Evolutionary conservation across 92 coral and sea anemone genomes (phyloP), one percentile per base, ranked within the genome.

Genomic region (Pocillopora grandis): DNA sequence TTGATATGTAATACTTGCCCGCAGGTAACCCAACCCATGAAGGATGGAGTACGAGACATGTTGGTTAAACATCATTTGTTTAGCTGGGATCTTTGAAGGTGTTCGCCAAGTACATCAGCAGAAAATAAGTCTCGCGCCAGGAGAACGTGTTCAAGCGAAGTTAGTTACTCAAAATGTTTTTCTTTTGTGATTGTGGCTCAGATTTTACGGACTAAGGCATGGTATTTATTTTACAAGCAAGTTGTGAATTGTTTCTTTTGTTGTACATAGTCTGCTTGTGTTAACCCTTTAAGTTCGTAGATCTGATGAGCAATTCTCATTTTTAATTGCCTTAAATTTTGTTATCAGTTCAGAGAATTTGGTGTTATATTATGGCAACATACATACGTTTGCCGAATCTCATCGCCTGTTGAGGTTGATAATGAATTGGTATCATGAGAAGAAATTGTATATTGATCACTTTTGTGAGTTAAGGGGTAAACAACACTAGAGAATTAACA

Each of bases 11-110:
- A 17, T 17, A 31, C 1, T 36, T 76, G 23, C 18, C 56, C 75
- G 62, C 86, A 96, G 99, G 98, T 96, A 60, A 96, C 98, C 82
- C 98, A 96, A 72, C 99, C 99, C 68, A 94, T 96, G 93, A 96
- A 96, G 79, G 99, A 96, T 86, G 98, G 99, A 58, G 99, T 96
- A 27, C 98, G 98, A 62, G 99, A 96, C 86, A 96, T 96, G 99
- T 63, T 96, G 78, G 96, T 96, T 15, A 96, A 96, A 76, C 99
- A 96, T 71, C 99, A 96, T 81, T 84, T 96, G 36, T 96, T 96
- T 90, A 96, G 99, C 91, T 96, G 99, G 99, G 99, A 96, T 85
- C 90, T 96, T 60, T 95, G 75, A 87, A 19, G 52, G 19, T 10
- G 19, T 12, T 18, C 19, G 35, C 13, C 10, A 3, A 33, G 48